A percentile compares a stretch with the other conserved stretches of the same genome.
These are phyloP conservation scores for Cheumatopsyche charites DNA, from an alignment of 1,140 invertebrate genomes.

Conservation along the genomic window DNA sequence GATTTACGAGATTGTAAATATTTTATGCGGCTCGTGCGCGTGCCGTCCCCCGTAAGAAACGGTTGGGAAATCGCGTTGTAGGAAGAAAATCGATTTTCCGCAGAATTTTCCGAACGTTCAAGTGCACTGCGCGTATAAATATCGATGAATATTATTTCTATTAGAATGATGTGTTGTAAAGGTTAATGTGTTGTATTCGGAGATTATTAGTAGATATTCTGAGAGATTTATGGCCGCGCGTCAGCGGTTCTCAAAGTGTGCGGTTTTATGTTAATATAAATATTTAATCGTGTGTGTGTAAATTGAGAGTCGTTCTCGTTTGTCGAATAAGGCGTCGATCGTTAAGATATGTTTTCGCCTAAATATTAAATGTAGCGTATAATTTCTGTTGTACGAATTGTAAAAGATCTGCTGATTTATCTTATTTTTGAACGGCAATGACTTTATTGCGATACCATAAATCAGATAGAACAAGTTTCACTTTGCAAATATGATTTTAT, in stretches of 20 bases:
- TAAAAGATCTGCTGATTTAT: not conserved
- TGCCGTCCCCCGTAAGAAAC: not conserved
- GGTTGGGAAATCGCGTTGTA: not conserved
- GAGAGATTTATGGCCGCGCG: conserved; percentile 44
- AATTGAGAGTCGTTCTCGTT: no score
- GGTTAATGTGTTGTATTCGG: conserved; percentile 47
- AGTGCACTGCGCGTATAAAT: conserved; percentile 21
- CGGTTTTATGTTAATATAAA: no score
- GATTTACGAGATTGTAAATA: conserved; percentile 44
- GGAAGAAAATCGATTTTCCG: no score
- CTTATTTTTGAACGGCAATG: conserved; percentile 5
- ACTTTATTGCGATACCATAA: conserved; percentile 6
- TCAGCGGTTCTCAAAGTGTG: conserved; percentile 27
- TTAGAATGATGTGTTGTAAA: conserved; percentile 45
- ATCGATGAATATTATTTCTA: conserved; percentile 44
- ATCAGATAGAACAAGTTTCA: not conserved
- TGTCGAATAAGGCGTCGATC: not conserved
- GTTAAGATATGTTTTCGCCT: no score
- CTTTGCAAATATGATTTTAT: conserved; percentile 20
- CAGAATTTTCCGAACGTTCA: not conserved
- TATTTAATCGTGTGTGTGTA: no score
- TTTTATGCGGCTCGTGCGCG: conserved; percentile 18
- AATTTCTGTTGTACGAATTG: no score
- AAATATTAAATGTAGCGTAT: no score
- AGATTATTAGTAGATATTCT: conserved; percentile 46